Evolutionary conservation across 2,888 invertebrate species (phyloP).

Genomic region (Tigriopus californicus): DNA sequence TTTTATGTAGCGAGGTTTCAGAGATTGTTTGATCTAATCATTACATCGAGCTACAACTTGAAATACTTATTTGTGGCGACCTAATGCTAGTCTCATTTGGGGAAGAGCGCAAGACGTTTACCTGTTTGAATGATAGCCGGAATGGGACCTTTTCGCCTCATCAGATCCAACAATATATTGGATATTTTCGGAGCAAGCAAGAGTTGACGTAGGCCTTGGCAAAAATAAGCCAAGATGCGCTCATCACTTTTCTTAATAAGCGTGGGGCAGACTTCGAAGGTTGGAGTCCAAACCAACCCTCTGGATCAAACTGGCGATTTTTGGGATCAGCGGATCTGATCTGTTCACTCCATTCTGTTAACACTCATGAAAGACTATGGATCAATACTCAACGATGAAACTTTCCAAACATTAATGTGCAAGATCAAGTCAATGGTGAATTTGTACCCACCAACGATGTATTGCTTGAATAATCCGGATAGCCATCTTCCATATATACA

Average conservation of each 20-base stretch:
- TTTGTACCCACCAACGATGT: not conserved
- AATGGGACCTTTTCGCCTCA: too few species aligned
- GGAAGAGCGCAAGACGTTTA: too few species aligned
- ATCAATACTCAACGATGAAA: not conserved
- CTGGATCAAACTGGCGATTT: not conserved
- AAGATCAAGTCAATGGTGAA: not conserved
- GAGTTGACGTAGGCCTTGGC: not conserved
- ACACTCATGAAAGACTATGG: not conserved
- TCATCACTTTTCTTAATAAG: too few species aligned
- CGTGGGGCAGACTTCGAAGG: too few species aligned
- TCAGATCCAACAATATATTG: not conserved
- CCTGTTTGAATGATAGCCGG: too few species aligned
- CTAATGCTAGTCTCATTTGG: too few species aligned
- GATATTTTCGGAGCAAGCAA: not conserved
- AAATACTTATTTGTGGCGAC: too few species aligned
- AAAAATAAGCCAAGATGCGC: too few species aligned
- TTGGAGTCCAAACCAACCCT: constrained; percentile 1
- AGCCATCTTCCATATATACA: too few species aligned
- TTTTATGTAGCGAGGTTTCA: too few species aligned
- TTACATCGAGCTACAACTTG: too few species aligned
- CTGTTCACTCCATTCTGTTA: not conserved
- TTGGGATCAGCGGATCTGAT: not conserved
- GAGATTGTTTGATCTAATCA: too few species aligned
- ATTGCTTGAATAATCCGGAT: not conserved
- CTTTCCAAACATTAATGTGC: not conserved